Evolutionary conservation across 2,113 vertebrate genomes (phyloP).

Genomic region (Pseudolaguvia tuberculata): DNA sequence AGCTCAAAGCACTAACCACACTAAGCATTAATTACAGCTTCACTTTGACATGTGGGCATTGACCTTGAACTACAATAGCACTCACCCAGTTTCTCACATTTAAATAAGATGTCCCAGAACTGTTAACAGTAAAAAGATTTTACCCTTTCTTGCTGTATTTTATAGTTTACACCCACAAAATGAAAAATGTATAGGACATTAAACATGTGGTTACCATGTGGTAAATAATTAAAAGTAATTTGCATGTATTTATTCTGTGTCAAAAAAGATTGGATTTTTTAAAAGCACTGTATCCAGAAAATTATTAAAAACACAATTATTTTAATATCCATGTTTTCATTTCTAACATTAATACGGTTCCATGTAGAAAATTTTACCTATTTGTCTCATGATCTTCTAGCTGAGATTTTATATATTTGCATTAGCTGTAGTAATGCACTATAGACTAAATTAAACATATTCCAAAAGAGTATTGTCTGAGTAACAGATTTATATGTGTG

Average conservation of each 20-base stretch:
- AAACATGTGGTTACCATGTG: too few species aligned
- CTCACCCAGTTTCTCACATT: not conserved
- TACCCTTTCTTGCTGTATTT: not conserved
- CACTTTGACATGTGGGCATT: constrained; percentile 32
- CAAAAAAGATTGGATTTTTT: not conserved
- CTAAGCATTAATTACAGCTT: constrained; percentile 32
- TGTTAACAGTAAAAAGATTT: constrained; percentile 7
- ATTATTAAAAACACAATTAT: not conserved
- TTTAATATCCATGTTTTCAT: constrained; percentile 8
- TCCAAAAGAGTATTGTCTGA: not conserved
- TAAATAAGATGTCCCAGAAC: constrained; percentile 12
- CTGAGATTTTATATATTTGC: constrained; percentile 64
- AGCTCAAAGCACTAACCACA: constrained; percentile 27
- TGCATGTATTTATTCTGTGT: not conserved
- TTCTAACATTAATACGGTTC: constrained; percentile 52
- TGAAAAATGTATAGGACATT: too few species aligned
- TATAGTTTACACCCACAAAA: not conserved
- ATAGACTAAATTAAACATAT: not conserved
- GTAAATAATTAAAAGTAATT: not conserved
- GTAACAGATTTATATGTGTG: not conserved
- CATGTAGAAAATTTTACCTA: constrained; percentile 59
- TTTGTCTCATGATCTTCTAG: constrained; percentile 61
- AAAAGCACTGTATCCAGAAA: not conserved
- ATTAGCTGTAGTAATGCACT: constrained; percentile 8
- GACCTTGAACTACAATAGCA: constrained; percentile 35